Base-by-base conservation (phyloP, 2,113 vertebrate species). In the Centropristis striata region DNA sequence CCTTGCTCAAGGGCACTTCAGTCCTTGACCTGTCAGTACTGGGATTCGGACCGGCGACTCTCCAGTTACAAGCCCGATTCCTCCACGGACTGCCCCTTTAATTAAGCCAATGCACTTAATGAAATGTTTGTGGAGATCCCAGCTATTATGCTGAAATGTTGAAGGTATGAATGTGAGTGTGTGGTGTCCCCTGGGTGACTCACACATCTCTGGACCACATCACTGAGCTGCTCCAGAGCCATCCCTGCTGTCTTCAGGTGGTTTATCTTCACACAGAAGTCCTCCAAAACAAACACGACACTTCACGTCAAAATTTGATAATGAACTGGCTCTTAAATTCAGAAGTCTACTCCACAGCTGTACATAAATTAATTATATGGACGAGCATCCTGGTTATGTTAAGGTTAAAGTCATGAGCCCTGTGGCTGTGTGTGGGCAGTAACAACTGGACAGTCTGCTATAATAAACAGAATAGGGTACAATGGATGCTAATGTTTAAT, bases 131-230 rank as follows among this genome's bases (percentile, higher is more conserved):
- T 13, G 6, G 20, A 60, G 37, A 44, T 50, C 2, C 9, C 5
- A 44, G 37, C 9, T 4, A 11, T 7, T 15, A 47, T 20, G 32
- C 12, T 60, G 14, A 42, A 16, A 15, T 44, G 55, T 27, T 15
- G 20, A 23, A 65, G 64, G 16, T 13, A 13, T 36, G 28, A 4
- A 63, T 20, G 11, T 37, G 25, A 36, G 2, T 59, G 13, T 10
- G 41, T 9, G 9, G n/a, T 23, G 28, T 65, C 13, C 25, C 39
- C 11, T 50, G 14, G n/a, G 58, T 21, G 49, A 96, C 98, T 98
- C 95, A 99, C 98, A 4, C 97, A 98, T 98, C 94, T 97, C 88
- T 96, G 95, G 90, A 98, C 95, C 87, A 99, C 91, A 81, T 95
- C 96, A 76, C 95, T 96, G 93, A 99, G 93, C 87, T 98, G 96